Base-by-base conservation (phyloP, 37 sponge, comb jelly and placozoan species). In the Tethya wilhelma region DNA sequence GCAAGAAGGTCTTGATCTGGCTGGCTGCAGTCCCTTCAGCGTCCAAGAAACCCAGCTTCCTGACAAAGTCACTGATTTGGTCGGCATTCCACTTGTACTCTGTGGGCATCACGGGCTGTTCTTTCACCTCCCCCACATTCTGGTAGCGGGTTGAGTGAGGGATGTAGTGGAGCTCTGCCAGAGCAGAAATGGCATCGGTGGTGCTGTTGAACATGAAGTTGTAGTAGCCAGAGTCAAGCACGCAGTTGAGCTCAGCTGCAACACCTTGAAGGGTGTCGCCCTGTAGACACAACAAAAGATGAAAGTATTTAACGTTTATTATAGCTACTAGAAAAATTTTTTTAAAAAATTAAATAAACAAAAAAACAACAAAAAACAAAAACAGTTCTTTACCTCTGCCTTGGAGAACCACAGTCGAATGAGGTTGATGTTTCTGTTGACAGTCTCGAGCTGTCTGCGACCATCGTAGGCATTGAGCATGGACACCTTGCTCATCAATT, bases 391-490 rank as follows among this genome's bases (percentile, higher is more conserved):
- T 46, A 90, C 93, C 80, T 92, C 93, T 32, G 93, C 85, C 38
- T 85, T 86, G 9, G 88, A 86, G 78, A 94, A 94, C 95, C 95
- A 94, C 49, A 94, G 85, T 28, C 79, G 84, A n/a, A 94, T 86
- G 64, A 87, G 84, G 30, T 80, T 75, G 64, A 94, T 87, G 65
- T 94, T 94, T 43, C 69, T 75, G 62, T 94, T 94, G 40, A 90
- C 95, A 26, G 95, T 94, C 37, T 74, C 85, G 57, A 81, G 44
- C 29, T 83, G 85, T 37, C 88, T 58, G 1, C 55, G 53, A 0
- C 74, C 86, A 77, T 74, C 53, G 29, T 58, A 64, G 2, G 76
- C 79, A 41, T 84, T 79, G 34, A 90, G 42, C 2, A 38, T 56
- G 31, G 77, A 45, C 36, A 96, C 79, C 37, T 75, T 37, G 9